Evolutionary conservation across 2,113 vertebrate genomes (phyloP), one percentile per base, ranked within the genome.

Genomic region (Misgurnus mizolepis): DNA sequence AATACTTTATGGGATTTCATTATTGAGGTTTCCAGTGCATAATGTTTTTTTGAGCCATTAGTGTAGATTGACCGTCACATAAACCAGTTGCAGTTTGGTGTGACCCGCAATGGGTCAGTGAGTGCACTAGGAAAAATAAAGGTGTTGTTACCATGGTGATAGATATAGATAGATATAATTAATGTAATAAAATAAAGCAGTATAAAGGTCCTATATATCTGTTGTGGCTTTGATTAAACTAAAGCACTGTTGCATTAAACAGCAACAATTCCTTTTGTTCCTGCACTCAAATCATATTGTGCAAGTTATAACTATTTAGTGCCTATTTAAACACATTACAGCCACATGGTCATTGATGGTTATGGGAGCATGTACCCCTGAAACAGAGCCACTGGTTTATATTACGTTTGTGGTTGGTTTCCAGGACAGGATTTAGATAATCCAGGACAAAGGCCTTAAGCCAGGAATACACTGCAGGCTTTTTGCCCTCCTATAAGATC

Each of bases 101-200:
- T 56, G 50, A 55, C 34, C 50, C 4, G 9, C 50, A 53, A 14
- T 53, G 4, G 4, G 50, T 53, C 12, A 53, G 15, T 12, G 15
- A 41, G 50, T 53, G 60, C 61, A 40, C 40, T 41, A 4, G 9
- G 47, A 65, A 6, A 14, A 39, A 61, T 15, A 22, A 17, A 45
- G 3, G 43, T 53, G 22, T 8, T 14, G 75, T 77, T 77, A 18
- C 75, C 75, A 77, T 66, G 75, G 75, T 55, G 47, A 77, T 55
- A 8, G 49, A 22, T 22, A 22, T 22, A 22, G 22, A 22, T 0
- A 22, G 22, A 22, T 22, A 22, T 66, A 66, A 77, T 40, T 2
- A 17, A 66, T 18, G 17, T 77, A 34, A 53, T 77, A 53, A 34
- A 66, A 55, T 77, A 67, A 66, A 65, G 14, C 43, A 17, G 14